Conservation (phyloP, 2,888 invertebrate genomes). For the Eubasilissa splendida region DNA sequence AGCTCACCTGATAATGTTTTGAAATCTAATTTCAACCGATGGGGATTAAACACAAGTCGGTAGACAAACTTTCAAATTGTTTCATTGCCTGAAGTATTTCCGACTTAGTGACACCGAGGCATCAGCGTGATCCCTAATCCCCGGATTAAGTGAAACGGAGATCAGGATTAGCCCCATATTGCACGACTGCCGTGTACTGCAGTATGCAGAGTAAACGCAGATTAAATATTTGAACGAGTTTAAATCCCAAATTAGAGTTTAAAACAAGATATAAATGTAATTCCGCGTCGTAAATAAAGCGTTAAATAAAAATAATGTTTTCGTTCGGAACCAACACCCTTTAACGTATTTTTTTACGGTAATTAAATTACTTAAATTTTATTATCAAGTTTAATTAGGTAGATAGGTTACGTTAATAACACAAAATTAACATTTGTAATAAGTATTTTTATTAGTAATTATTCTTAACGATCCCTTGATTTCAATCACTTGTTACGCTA, state of each 20-base stretch:
- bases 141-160: constrained; percentile 39
- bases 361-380: too few relatives aligned
- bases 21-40: too few relatives aligned
- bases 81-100: constrained; percentile 53
- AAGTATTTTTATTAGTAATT: too few relatives aligned
- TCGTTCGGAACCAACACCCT: background rate
- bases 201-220: constrained; percentile 35
- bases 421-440: too few relatives aligned
- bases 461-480: too few relatives aligned
- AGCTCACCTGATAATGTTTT: too few relatives aligned
- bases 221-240: constrained; percentile 25
- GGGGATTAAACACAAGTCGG: too few relatives aligned
- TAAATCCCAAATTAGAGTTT: background rate
- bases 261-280: background rate
- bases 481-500: too few relatives aligned
- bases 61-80: constrained; percentile 15
- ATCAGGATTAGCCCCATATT: constrained; percentile 40
- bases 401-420: too few relatives aligned
- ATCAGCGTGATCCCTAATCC: constrained; percentile 40
- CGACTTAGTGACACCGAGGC: constrained; percentile 52
- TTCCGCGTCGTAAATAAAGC: background rate
- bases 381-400: too few relatives aligned
- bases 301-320: background rate
- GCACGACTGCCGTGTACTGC: constrained; percentile 24
- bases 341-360: too few relatives aligned